phyloP scores from a whole-genome alignment of 2,888 invertebrate species.

The Synergus japonicus region DNA sequence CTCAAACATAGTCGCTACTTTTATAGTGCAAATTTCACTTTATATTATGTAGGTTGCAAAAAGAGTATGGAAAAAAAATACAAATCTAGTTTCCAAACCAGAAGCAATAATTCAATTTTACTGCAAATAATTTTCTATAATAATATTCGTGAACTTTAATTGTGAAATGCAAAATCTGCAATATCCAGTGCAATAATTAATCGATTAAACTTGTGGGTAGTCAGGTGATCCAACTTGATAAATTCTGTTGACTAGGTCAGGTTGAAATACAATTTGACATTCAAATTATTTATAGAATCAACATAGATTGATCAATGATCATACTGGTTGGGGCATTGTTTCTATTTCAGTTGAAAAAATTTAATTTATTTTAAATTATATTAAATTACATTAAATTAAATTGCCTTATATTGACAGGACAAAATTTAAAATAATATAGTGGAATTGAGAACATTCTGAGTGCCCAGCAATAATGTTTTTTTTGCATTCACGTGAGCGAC shows the following conservation, averaged over 20 bases:
- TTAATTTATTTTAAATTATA: neutral
- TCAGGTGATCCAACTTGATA: neutral
- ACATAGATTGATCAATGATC: neutral
- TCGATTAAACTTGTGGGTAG: neutral
- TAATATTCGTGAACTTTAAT: neutral
- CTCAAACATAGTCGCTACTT: neutral
- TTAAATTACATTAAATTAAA: neutral
- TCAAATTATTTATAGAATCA: neutral
- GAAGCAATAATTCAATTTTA: too few species aligned
- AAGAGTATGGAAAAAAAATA: too few species aligned
- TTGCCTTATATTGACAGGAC: too few species aligned
- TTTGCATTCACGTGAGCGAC: neutral
- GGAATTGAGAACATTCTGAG: too few species aligned
- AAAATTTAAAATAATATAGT: too few species aligned
- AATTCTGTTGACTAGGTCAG: neutral
- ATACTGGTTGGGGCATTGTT: neutral
- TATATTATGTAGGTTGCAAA: neutral
- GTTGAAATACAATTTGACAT: neutral
- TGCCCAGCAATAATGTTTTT: too few species aligned
- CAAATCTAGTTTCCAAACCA: too few species aligned
- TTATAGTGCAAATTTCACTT: neutral
- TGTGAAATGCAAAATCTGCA: neutral
- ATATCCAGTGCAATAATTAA: neutral
- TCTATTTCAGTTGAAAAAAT: neutral
- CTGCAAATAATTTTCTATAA: too few species aligned